phyloP scores from a whole-genome alignment of 2,797 vertebrate genomes.

The Onychomys torridus region DNA sequence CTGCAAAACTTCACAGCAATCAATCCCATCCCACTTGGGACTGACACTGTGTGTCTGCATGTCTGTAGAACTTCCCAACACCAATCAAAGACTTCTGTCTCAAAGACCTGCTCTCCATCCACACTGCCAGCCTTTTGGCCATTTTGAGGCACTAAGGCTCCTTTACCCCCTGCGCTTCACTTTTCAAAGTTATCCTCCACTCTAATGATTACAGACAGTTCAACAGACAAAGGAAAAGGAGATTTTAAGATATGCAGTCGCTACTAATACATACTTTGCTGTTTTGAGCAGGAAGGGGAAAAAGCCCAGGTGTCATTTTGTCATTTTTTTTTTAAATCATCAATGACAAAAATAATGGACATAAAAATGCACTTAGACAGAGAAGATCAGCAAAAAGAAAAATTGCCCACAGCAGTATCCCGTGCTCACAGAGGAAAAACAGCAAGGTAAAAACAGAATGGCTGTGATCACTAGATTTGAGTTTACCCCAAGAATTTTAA shows the following conservation, averaged over 20 bases:
- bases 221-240: slow-evolving; percentile 78
- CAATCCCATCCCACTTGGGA: not conserved
- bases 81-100: not conserved
- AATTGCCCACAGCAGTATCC: not conserved
- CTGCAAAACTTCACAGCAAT: slow-evolving; percentile 60
- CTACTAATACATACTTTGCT: slow-evolving; percentile 78
- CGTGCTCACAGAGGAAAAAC: slow-evolving; percentile 17
- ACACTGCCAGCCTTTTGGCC: slow-evolving; percentile 63
- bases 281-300: slow-evolving; percentile 78
- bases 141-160: slow-evolving; percentile 63
- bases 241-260: slow-evolving; percentile 75
- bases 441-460: not conserved
- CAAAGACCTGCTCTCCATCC: not conserved
- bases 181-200: slow-evolving; percentile 86
- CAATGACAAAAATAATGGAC: slow-evolving; percentile 67
- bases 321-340: slow-evolving; percentile 84
- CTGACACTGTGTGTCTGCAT: slow-evolving; percentile 18
- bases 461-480: not conserved
- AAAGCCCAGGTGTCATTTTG: slow-evolving; percentile 48
- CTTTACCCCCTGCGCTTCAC: slow-evolving; percentile 60
- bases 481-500: slow-evolving; percentile 38
- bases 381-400: slow-evolving; percentile 2
- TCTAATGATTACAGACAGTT: slow-evolving; percentile 83
- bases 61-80: slow-evolving; percentile 54
- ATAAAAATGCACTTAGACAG: slow-evolving; percentile 69